Conservation (phyloP, 2,888 invertebrate genomes). For the Epiblema foenella region DNA sequence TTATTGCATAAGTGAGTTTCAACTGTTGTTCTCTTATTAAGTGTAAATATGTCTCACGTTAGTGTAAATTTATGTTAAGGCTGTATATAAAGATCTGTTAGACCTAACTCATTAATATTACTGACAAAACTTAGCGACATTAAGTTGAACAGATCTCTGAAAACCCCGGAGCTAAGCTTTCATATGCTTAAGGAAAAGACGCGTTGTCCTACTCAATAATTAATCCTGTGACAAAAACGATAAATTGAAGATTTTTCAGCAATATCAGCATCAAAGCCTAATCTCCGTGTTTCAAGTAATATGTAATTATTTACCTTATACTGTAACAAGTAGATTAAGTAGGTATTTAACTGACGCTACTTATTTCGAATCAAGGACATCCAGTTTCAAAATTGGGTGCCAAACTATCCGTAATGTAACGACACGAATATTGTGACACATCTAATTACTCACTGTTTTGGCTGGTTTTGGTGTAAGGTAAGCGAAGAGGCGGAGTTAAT, state of each 20-base stretch:
- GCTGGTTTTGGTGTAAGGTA: constrained; percentile 52
- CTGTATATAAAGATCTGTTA: not conserved
- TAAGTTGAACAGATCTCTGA: not conserved
- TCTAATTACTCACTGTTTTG: constrained; percentile 68
- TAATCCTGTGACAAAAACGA: too few relatives aligned
- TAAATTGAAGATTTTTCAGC: too few relatives aligned
- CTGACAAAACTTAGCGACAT: too few relatives aligned
- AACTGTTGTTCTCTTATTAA: too few relatives aligned
- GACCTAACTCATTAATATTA: not conserved
- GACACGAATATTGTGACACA: constrained; percentile 78
- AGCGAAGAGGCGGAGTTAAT: constrained; percentile 51
- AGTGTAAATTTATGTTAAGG: not conserved
- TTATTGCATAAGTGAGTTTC: too few relatives aligned
- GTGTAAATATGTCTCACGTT: too few relatives aligned
- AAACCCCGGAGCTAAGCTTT: not conserved
- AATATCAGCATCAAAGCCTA: too few relatives aligned
- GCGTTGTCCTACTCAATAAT: too few relatives aligned
- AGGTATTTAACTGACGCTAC: constrained; percentile 60
- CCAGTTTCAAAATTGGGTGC: constrained; percentile 69
- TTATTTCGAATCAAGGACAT: constrained; percentile 58
- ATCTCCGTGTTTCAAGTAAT: too few relatives aligned
- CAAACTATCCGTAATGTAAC: constrained; percentile 68
- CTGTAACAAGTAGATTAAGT: too few relatives aligned
- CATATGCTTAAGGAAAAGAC: not conserved
- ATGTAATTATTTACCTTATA: not conserved